Conservation (phyloP, 2,888 invertebrate species). For the Sympetrum striolatum region DNA sequence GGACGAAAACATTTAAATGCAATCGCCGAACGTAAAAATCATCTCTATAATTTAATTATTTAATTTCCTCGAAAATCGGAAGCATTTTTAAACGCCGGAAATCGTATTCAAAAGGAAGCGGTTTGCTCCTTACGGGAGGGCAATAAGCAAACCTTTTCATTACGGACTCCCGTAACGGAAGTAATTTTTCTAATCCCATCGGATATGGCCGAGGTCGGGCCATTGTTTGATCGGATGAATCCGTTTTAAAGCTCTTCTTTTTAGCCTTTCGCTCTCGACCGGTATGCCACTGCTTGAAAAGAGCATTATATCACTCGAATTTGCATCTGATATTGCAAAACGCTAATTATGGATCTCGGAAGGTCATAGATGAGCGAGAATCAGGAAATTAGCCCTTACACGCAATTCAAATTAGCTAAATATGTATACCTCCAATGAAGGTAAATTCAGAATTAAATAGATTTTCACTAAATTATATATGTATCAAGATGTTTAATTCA, state of each 20-base stretch:
- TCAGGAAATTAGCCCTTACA: too few relatives aligned
- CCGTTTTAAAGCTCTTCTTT: background rate
- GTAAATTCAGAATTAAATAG: too few relatives aligned
- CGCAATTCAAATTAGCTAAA: too few relatives aligned
- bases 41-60: too few relatives aligned
- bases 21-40: too few relatives aligned
- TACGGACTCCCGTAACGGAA: background rate
- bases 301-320: background rate
- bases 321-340: background rate
- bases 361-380: background rate
- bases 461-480: too few relatives aligned
- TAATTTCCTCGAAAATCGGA: background rate
- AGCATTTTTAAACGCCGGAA: background rate
- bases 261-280: background rate
- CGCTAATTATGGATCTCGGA: background rate
- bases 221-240: background rate
- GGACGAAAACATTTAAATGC: too few relatives aligned
- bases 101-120: background rate
- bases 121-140: background rate
- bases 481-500: too few relatives aligned
- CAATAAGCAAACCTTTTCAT: background rate
- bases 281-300: background rate
- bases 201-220: background rate
- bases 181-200: background rate
- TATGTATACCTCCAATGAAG: too few relatives aligned